These are phyloP conservation scores for Apus apus DNA, from an alignment of 2,113 vertebrate genomes.

Conservation along the genomic window DNA sequence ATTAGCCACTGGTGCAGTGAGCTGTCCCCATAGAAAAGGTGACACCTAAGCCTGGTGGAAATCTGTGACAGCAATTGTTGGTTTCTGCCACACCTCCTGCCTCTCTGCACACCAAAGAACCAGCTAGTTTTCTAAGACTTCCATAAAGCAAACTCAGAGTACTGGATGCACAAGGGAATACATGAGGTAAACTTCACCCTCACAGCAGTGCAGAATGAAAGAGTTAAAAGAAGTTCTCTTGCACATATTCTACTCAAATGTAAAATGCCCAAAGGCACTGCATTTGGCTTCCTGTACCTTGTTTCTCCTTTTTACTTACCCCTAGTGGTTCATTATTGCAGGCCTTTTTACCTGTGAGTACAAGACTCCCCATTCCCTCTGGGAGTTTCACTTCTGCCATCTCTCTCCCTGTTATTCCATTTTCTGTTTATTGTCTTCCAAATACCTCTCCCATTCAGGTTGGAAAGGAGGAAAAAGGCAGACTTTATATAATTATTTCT, in stretches of 20 bases:
- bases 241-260: not conserved
- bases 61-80: not conserved
- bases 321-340: constrained; percentile 5
- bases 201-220: not conserved
- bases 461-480: constrained; percentile 34
- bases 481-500: not conserved
- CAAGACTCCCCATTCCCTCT: constrained; percentile 50
- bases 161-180: not conserved
- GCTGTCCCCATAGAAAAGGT: not conserved
- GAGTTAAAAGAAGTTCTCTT: not conserved
- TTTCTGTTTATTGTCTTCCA: not conserved
- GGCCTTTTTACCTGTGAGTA: constrained; percentile 62
- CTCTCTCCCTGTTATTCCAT: not conserved
- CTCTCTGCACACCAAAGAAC: not conserved
- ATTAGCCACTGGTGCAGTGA: not conserved
- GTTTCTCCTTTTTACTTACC: constrained; percentile 19
- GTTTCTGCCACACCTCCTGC: not conserved
- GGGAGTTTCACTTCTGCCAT: not conserved
- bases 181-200: not conserved
- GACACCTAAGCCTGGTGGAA: not conserved
- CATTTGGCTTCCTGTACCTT: constrained; percentile 33
- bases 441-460: not conserved
- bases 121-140: not conserved
- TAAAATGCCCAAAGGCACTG: not conserved
- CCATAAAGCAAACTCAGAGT: not conserved